A percentile compares a stretch with the other conserved stretches of the same genome.
These are phyloP conservation scores for Lasioglossum marginatum DNA, from an alignment of 2,888 invertebrate genomes.

Conservation along the genomic window DNA sequence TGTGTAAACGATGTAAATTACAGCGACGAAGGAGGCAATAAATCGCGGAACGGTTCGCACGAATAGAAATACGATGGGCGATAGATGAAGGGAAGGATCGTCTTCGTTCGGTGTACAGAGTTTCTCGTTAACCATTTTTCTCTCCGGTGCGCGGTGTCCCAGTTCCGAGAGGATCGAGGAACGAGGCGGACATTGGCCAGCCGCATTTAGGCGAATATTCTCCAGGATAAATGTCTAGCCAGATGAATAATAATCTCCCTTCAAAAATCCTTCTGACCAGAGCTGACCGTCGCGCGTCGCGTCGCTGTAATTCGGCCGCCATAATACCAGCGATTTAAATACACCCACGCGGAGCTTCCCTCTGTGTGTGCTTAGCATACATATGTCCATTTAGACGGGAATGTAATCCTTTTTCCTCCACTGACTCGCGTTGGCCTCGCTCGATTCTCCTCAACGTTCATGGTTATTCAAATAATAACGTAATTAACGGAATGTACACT, in stretches of 20 bases:
- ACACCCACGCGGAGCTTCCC: not conserved
- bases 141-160: not conserved
- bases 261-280: not conserved
- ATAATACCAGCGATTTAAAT: conserved; percentile 1
- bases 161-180: not conserved
- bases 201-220: conserved; percentile 1
- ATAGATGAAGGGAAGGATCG: not conserved
- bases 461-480: not conserved
- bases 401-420: not conserved
- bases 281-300: not conserved
- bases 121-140: conserved; percentile 4
- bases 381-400: not conserved
- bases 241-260: conserved; percentile 1
- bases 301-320: not conserved
- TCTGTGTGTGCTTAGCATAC: not conserved
- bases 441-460: not conserved
- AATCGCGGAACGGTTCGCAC: not conserved
- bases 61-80: not conserved
- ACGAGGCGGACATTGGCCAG: not conserved
- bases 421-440: not conserved
- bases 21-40: not conserved
- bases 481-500: not conserved
- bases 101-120: not conserved
- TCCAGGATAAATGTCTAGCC: conserved; percentile 1
- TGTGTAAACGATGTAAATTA: not conserved